Evolutionary conservation across 2,888 invertebrate genomes (phyloP).

Genomic region (Busseola fusca): DNA sequence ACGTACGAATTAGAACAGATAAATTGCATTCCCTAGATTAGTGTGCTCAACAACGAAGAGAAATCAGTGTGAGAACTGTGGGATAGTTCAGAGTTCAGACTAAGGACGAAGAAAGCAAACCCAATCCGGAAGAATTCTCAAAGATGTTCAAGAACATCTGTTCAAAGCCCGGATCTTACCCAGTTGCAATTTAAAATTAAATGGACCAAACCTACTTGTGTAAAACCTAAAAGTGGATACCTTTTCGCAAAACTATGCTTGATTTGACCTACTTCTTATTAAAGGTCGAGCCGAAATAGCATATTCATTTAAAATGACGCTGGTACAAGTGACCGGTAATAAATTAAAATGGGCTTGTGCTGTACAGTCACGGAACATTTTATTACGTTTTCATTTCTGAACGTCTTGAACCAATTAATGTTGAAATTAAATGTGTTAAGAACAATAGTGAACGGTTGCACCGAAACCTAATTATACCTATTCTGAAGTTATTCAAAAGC

Average conservation of each 20-base stretch:
- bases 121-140: constrained; percentile 26
- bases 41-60: neutral
- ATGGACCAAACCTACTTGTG: constrained; percentile 24
- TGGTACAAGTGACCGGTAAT: constrained; percentile 21
- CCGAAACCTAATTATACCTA: neutral
- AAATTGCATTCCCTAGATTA: neutral
- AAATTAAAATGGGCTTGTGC: constrained; percentile 12
- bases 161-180: constrained; percentile 20
- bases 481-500: constrained; percentile 10
- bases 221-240: constrained; percentile 7
- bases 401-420: constrained; percentile 6
- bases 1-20: neutral
- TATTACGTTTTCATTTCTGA: neutral
- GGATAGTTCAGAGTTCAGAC: neutral
- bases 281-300: constrained; percentile 1
- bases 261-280: constrained; percentile 38
- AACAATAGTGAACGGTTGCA: constrained; percentile 2
- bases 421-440: neutral
- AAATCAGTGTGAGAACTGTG: neutral
- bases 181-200: constrained; percentile 42
- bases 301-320: constrained; percentile 22
- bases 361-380: neutral
- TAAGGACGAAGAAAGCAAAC: neutral
- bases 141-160: constrained; percentile 32
- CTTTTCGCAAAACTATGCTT: constrained; percentile 34